Base-by-base conservation (phyloP, 2,888 invertebrate genomes). In the Lepidochrysops patricia region DNA sequence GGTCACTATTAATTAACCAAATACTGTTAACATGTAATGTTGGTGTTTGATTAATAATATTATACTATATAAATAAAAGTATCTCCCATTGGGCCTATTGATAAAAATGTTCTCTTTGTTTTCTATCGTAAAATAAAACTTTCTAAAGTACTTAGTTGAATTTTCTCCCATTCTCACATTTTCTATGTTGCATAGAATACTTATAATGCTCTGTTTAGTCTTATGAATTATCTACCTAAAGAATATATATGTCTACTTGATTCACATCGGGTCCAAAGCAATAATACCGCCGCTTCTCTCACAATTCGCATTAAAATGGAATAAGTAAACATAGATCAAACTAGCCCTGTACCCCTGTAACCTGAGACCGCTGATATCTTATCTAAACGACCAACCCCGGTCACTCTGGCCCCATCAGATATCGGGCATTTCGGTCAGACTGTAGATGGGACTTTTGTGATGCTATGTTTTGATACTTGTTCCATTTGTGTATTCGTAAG, bases 361-460 rank as follows among this genome's bases (percentile, higher is more conserved):
- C 82, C 82, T 77, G 80, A 80, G 75, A 74, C 75, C 69, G 84
- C 83, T 84, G 84, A 84, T 82, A 80, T 75, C 79, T 86, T 88
- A 88, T 87, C 87, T 87, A 81, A 86, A 87, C 85, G 80, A 77
- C 77, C 76, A 72, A 74, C 73, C 68, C 66, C 66, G 69, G 67
- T 63, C 62, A 52, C 37, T 62, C 64, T 62, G 66, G 66, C 65
- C 67, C 70, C 69, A 67, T 70, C 73, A 81, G 79, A 26, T 52
- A 63, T 63, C 61, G 66, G 66, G 65, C 66, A 69, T 68, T 67
- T 70, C 73, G 82, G 79, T 76, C 73, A 74, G 71, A 68, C 68
- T 62, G 64, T 64, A 72, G 85, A 84, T 79, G 80, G 74, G 78
- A 79, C 73, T 70, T 70, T 69, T 71, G 70, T 70, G 62, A 43